Base-by-base conservation (phyloP, 2,888 invertebrate genomes). In the Neuroscelio doddi region DNA sequence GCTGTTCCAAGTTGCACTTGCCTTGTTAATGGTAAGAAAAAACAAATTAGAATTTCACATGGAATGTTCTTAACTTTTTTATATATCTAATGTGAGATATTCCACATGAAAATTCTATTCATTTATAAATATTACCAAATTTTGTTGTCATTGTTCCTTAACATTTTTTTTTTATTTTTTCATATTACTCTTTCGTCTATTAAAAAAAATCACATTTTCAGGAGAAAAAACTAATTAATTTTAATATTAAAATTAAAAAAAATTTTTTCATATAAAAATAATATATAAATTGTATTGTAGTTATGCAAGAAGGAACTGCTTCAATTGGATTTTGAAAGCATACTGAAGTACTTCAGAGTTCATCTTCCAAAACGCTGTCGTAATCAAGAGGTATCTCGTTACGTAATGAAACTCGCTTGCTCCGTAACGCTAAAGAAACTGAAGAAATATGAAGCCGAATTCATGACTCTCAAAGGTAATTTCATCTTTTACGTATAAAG, bases 321-420 rank as follows among this genome's bases (percentile, higher is more conserved):
- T 52, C 91, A 92, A 68, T 88, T 97, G 69, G 99, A 99, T 86
- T 99, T 99, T 80, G 99, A 99, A 86, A 97, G 97, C 12, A 93
- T 97, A 58, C 88, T 99, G 71, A 99, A 98, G 85, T 99, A 98
- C 87, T 98, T 99, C 84, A 91, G 99, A 63, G 98, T 99, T 1
- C 94, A 95, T 9, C 87, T 99, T 72, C 99, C 99, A 32, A 97
- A 99, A 86, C 95, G 95, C 79, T 98, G 97, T 82, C 91, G 98
- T 47, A 93, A 92, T 9, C 95, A 97, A 80, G 95, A 95, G 76
- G 90, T 93, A 9, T 94, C 98, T 0, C 90, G 93, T 39, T 92
- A 94, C 70, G 89, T 99, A 5, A 93, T 99, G 86, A 94, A 94
- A 82, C 87, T 92, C 69, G 97, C 98, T 2, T 94, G 96, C 81